phyloP scores from a whole-genome alignment of 2,888 invertebrate species.

The Petrolisthes cinctipes region DNA sequence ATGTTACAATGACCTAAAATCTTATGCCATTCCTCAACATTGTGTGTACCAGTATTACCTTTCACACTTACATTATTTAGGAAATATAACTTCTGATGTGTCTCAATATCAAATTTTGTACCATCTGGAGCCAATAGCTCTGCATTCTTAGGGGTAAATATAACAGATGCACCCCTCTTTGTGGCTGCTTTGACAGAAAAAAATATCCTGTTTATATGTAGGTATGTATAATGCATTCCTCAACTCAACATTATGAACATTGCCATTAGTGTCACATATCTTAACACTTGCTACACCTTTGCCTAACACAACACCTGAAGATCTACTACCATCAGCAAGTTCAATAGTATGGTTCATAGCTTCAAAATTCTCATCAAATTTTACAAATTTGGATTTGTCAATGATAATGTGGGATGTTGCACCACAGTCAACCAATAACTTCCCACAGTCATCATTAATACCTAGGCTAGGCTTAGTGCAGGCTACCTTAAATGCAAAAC shows the following conservation, averaged over 20 bases:
- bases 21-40: too few species aligned
- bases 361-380: too few species aligned
- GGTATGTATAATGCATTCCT: constrained; percentile 29
- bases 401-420: constrained; percentile 22
- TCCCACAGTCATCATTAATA: background rate
- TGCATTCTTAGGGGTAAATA: too few species aligned
- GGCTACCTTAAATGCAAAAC: too few species aligned
- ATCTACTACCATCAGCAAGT: too few species aligned
- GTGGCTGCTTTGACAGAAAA: constrained; percentile 31
- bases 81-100: too few species aligned
- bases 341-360: too few species aligned
- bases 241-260: background rate
- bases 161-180: constrained; percentile 12
- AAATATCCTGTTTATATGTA: constrained; percentile 23
- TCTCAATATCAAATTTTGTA: too few species aligned
- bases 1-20: too few species aligned
- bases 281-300: constrained; percentile 8
- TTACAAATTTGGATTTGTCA: constrained; percentile 16
- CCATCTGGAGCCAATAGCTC: too few species aligned
- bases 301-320: constrained; percentile 1
- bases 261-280: constrained; percentile 15
- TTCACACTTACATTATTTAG: too few species aligned
- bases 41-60: too few species aligned
- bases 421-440: constrained; percentile 24
- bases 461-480: background rate